Conservation (phyloP, 2,113 vertebrate species). For the Phalacrocorax pelagicus region DNA sequence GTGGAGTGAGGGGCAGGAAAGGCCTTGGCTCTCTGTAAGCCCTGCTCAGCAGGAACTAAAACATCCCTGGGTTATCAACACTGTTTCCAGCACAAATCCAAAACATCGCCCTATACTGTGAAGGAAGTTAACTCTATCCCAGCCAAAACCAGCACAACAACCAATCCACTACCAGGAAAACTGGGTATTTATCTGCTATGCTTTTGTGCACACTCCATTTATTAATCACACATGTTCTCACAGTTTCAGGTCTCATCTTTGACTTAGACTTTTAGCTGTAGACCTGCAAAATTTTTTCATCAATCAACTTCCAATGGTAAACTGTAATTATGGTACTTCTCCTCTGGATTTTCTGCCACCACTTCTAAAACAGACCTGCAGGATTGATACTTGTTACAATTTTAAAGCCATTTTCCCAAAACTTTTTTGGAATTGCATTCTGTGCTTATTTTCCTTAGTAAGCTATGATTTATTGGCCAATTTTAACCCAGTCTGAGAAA, state of each 20-base stretch:
- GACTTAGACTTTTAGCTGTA: neutral
- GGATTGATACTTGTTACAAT: neutral
- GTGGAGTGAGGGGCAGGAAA: too few species aligned
- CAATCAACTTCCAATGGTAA: neutral
- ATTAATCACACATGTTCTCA: neutral
- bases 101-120: too few species aligned
- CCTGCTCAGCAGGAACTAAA: too few species aligned
- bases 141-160: neutral
- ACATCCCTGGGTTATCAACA: too few species aligned
- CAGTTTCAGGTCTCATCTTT: neutral
- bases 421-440: neutral
- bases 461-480: neutral
- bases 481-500: neutral
- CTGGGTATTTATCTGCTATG: neutral
- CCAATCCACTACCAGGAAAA: neutral
- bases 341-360: neutral
- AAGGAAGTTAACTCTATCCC: too few species aligned
- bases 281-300: neutral
- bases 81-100: too few species aligned
- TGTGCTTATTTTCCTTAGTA: constrained; percentile 6
- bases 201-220: neutral
- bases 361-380: neutral
- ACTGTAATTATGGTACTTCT: neutral
- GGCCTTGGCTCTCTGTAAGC: too few species aligned
- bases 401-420: neutral